Base-by-base conservation (phyloP, 2,797 vertebrate species). In the Chloroceryle inda region DNA sequence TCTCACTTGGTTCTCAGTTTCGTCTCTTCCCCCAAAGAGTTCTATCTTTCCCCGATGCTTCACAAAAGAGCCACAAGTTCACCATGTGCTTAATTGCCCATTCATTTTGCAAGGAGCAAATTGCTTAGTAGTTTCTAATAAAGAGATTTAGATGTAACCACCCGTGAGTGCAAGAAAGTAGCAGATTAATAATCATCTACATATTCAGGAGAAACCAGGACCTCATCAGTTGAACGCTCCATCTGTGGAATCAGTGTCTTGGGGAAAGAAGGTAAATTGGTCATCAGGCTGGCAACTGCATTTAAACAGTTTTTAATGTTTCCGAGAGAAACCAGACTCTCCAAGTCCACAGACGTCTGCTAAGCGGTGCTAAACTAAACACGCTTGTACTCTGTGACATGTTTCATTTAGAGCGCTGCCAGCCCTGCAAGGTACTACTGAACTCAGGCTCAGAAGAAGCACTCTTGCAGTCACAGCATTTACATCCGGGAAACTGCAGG, bases 61-160 rank as follows among this genome's bases (percentile, higher is more conserved):
- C 75, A 90, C 64, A 24, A 11, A 85, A 69, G 84, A 96, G 50
- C 79, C 89, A 75, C 61, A 78, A 68, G 42, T 72, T 96, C 69
- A 77, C 91, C 76, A 85, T 27, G n/a, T 66, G 35, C 23, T 49
- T 84, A 49, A 75, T 42, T 85, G 45, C 55, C 27, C 11, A 26
- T 87, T 94, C 62, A 77, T 94, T 96, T 85, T 78, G 53, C 20
- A 73, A 87, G 79, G 83, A 81, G 20, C 69, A 89, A 56, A 88
- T 64, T 91, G 13, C 24, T 75, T 72, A 21, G 44, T 47, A 56
- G 35, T 55, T 88, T 90, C 63, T 73, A 35, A 53, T 49, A 52
- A 89, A 75, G 74, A 50, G 44, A 80, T 24, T 55, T 33, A 74
- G 80, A 61, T 47, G 18, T 72, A 76, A 35, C 47, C 29, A 45